These are phyloP conservation scores for Drosophila pectinifera DNA, from an alignment of 1,140 invertebrate species.

Conservation along the genomic window DNA sequence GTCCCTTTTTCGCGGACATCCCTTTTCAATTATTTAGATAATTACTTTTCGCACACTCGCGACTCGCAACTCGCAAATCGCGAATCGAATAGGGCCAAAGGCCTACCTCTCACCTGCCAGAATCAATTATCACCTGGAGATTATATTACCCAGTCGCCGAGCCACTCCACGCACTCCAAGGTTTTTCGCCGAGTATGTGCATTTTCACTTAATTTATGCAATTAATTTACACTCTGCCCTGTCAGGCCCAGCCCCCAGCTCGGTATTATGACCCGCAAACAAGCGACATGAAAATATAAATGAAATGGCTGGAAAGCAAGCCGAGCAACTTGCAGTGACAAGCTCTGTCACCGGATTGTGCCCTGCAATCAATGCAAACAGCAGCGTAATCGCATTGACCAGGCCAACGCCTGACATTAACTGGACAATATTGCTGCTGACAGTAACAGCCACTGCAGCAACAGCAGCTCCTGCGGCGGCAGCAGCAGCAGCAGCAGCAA, in stretches of 20 bases:
- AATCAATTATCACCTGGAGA: slow-evolving; percentile 57
- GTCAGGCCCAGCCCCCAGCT: slow-evolving; percentile 29
- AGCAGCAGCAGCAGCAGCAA: slow-evolving; percentile 12
- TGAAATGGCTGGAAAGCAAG: slow-evolving; percentile 31
- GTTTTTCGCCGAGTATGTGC: slow-evolving; percentile 24
- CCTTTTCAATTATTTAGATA: slow-evolving; percentile 82
- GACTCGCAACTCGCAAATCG: slow-evolving; percentile 11
- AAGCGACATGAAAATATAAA: slow-evolving; percentile 40
- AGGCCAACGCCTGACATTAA: slow-evolving; percentile 45
- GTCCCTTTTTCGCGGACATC: slow-evolving; percentile 36
- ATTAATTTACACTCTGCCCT: slow-evolving; percentile 79
- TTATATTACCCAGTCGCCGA: slow-evolving; percentile 63
- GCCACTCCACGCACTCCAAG: slow-evolving; percentile 22
- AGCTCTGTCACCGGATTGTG: slow-evolving; percentile 63
- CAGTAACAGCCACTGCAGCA: slow-evolving; percentile 39
- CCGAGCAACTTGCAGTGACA: slow-evolving; percentile 55
- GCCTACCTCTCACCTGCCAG: slow-evolving; percentile 14
- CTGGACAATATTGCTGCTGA: slow-evolving; percentile 59
- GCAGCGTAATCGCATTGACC: slow-evolving; percentile 73
- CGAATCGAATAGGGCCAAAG: slow-evolving; percentile 14
- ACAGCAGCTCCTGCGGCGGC: background rate
- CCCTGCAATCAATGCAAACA: slow-evolving; percentile 77
- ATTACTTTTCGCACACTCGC: slow-evolving; percentile 67
- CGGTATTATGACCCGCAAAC: slow-evolving; percentile 70
- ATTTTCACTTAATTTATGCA: slow-evolving; percentile 80